These are phyloP conservation scores for Xiphorhynchus erythropygius DNA, from an alignment of 2,797 vertebrate genomes.

Conservation along the genomic window DNA sequence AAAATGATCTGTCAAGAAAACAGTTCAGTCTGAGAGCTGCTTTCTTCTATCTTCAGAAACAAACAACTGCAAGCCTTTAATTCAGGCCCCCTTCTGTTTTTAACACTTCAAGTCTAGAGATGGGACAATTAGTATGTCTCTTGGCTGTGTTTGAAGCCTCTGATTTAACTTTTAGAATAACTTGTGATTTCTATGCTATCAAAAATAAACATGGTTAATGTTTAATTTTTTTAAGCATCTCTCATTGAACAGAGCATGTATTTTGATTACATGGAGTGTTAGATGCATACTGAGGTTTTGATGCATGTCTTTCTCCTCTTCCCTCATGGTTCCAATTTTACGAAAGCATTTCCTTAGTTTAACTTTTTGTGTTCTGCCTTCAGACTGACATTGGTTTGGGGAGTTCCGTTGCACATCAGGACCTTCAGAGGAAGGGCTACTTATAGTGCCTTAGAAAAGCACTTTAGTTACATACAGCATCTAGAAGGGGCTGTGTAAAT, in stretches of 20 bases:
- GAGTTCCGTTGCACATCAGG: background rate
- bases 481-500: background rate
- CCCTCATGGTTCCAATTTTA: background rate
- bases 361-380: background rate
- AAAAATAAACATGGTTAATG: background rate
- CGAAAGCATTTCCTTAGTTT: background rate
- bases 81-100: background rate
- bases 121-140: background rate
- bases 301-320: background rate
- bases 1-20: background rate
- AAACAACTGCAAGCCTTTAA: background rate
- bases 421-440: background rate
- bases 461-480: background rate
- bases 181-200: background rate
- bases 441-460: background rate
- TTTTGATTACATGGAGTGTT: background rate
- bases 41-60: background rate
- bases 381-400: background rate
- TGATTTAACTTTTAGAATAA: background rate
- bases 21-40: background rate
- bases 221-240: background rate
- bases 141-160: background rate
- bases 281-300: background rate
- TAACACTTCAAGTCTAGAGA: background rate
- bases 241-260: background rate